Evolutionary conservation across 1,140 invertebrate species (phyloP), one percentile per base, ranked within the genome.

Genomic region (Andricus grossulariae): DNA sequence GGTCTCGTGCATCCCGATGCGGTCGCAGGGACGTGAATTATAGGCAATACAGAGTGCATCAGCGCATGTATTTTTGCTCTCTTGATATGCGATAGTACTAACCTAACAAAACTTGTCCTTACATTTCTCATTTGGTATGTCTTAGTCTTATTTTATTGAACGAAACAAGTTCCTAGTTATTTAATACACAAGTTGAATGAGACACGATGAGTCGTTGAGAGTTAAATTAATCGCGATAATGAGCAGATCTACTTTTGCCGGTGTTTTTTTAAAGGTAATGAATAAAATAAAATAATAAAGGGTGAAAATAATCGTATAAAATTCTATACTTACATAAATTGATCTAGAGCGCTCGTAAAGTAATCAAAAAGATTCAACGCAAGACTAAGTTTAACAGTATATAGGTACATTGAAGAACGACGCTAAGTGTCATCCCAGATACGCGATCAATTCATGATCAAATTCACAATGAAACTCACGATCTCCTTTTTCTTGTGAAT

Each of bases 111-210:
- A 89, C 82, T 86, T 88, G 83, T 88, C 85, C 83, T 89, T 89
- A 88, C 79, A 85, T 89, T 88, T 90, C 82, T 88, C 87, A 90
- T 90, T 90, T 90, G 90, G 90, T 91, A 90, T 91, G 84, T 90
- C 83, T 90, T 90, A 90, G 89, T 90, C 89, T 90, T 89, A 90
- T 88, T 90, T 89, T 87, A 84, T 86, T 85, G 74, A 83, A 83
- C 71, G 71, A 76, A 81, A 83, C 52, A 74, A 80, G 72, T 81
- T 80, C 78, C 55, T 82, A 82, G 76, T 82, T 74, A 82, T 73
- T 85, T 82, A 86, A 84, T 84, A 86, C 78, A 81, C 77, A 66
- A 55, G 71, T 83, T 79, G 49, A 71, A 83, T 82, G 81, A 83
- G 83, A 84, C 76, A 78, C 76, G 75, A 87, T 88, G 81, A 85